A percentile compares a stretch with the other conserved stretches of the same genome.
phyloP scores from a whole-genome alignment of 2,797 vertebrate species.

The Tadarida brasiliensis region DNA sequence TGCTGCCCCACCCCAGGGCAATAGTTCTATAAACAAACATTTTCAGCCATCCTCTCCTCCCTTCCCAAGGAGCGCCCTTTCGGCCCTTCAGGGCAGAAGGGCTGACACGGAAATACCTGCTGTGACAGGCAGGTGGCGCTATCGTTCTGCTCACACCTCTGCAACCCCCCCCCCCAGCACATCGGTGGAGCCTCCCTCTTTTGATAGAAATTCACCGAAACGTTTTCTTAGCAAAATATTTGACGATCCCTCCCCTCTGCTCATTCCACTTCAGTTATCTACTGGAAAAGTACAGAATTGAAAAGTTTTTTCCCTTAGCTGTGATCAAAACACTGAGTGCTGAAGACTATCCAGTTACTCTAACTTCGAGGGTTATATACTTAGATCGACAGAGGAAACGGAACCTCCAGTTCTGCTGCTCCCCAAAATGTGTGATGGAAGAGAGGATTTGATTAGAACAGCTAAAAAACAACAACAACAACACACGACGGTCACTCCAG shows the following conservation, averaged over 20 bases:
- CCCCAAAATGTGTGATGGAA: neutral
- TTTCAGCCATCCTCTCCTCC: neutral
- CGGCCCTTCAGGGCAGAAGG: rapidly evolving
- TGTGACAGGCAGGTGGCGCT: neutral
- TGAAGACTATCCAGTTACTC: neutral
- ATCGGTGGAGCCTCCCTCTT: neutral
- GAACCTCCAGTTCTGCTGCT: slow-evolving; percentile 3
- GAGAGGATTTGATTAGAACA: neutral
- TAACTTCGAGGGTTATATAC: neutral
- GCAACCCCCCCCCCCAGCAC: neutral
- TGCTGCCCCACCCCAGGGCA: neutral
- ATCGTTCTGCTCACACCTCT: neutral
- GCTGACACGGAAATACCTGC: neutral
- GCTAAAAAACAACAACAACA: neutral
- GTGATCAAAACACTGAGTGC: slow-evolving; percentile 29
- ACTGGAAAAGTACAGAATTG: slow-evolving; percentile 34
- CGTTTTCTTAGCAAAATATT: slow-evolving; percentile 58
- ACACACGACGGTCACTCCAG: neutral
- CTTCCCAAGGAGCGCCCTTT: neutral
- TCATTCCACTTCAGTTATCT: neutral
- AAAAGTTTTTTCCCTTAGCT: neutral
- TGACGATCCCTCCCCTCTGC: neutral
- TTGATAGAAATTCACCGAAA: neutral
- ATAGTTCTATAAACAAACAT: neutral
- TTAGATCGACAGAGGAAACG: neutral